Evolutionary conservation across 1,140 invertebrate species (phyloP), one percentile per base, ranked within the genome.

Genomic region (Cyclargus thomasi): DNA sequence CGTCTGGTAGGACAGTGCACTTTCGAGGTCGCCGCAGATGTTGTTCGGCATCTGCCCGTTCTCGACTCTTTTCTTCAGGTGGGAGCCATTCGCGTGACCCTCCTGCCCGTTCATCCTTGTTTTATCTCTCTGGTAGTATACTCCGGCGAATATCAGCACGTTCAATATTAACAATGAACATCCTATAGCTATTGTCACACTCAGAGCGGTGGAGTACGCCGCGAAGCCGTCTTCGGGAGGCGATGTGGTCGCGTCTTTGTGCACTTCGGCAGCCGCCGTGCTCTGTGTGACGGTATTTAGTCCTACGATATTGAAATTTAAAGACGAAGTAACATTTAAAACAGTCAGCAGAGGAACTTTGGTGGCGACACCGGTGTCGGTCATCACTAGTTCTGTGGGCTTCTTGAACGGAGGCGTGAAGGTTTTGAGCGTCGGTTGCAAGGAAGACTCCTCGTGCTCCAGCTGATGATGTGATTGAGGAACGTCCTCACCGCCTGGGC

Each of bases 141-240:
- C 96, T 1, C 97, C 97, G 36, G 97, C 97, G 80, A 98, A 98
- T 74, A 99, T 97, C 11, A 99, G 91, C 0, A 98, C 95, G 81
- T 98, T 98, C 7, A 98, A 90, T 70, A 98, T 95, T 16, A 98
- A 91, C 21, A 98, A 86, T 3, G 95, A 97, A 75, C 97, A 97
- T 2, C 97, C 97, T 67, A 99, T 97, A n/a, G 97, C 97, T 73
- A 99, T 97, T 1, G 97, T 98, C 0, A 98, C 95, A 80, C 95
- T 96, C 7, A 98, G 85, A 0, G 96, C 96, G 0, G 97, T 97
- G 0, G 95, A 96, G 79, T 97, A 97, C 0, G 95, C 95, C 0
- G 95, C 95, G 74, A 97, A 97, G 0, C 96, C 96, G 65, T 97
- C 95, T 83, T 95, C 95, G 0, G 95, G 94, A 1, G 92, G 90